Evolutionary conservation across 1,140 invertebrate species (phyloP).

Genomic region (Drosophila equinoxialis): DNA sequence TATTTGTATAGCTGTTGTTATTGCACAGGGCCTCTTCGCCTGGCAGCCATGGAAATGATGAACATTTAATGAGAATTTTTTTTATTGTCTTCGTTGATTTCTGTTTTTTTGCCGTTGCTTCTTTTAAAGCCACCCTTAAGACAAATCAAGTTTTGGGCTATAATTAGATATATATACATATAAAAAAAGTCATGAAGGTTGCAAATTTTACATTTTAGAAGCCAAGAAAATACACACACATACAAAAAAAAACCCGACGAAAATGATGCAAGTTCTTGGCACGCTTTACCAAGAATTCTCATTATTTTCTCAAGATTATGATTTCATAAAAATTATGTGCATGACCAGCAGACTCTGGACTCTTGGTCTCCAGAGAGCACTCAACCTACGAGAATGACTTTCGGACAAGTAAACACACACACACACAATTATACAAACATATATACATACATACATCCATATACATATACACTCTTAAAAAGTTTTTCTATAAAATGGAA

Average conservation of each 20-base stretch:
- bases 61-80: conserved; percentile 23
- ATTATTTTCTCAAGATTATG: conserved; percentile 68
- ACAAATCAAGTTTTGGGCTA: conserved; percentile 14
- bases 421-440: conserved; percentile 21
- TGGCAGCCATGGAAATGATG: conserved; percentile 42
- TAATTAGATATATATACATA: conserved; percentile 38
- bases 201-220: conserved; percentile 30
- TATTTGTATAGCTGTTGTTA: conserved; percentile 30
- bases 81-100: conserved; percentile 22
- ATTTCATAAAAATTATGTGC: conserved; percentile 66
- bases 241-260: neutral
- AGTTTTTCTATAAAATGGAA: conserved; percentile 77
- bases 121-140: conserved; percentile 21
- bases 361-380: conserved; percentile 1
- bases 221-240: conserved; percentile 36
- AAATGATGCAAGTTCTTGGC: conserved; percentile 54
- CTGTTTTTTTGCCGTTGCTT: neutral
- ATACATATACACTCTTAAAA: conserved; percentile 25
- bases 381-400: conserved; percentile 53
- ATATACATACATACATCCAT: conserved; percentile 27
- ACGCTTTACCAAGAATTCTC: conserved; percentile 61
- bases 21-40: neutral
- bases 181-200: neutral
- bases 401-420: conserved; percentile 48
- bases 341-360: conserved; percentile 35